phyloP scores from a whole-genome alignment of 2,797 vertebrate species.

The Cyprinodon diabolis region DNA sequence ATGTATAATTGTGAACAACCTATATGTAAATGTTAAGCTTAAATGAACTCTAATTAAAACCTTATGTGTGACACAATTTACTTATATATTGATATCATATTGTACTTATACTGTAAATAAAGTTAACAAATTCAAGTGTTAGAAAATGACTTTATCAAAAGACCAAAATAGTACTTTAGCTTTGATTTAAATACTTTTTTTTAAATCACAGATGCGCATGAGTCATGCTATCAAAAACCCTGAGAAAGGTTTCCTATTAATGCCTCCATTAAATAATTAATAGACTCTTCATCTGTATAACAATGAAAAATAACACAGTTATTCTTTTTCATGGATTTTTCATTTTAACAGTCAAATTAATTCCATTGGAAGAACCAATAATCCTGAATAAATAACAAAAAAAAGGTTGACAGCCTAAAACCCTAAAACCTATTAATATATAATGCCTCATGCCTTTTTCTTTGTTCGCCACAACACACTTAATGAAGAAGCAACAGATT shows the following conservation, averaged over 20 bases:
- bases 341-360: conserved; percentile 27
- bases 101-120: neutral
- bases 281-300: conserved; percentile 13
- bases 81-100: neutral
- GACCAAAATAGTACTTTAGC: conserved; percentile 20
- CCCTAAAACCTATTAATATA: conserved; percentile 2
- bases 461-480: neutral
- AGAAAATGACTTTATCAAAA: conserved; percentile 21
- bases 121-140: neutral
- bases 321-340: neutral
- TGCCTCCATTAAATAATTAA: conserved; percentile 32
- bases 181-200: conserved; percentile 29
- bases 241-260: conserved; percentile 20
- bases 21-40: neutral
- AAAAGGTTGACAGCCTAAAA: conserved; percentile 22
- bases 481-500: conserved; percentile 11
- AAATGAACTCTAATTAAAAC: neutral
- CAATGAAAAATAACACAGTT: conserved; percentile 15
- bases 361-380: conserved; percentile 13
- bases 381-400: conserved; percentile 27
- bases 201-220: neutral
- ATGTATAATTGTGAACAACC: no score
- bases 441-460: neutral
- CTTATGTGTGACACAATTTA: neutral
- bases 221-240: conserved; percentile 9